These are phyloP conservation scores for Chaitophorus viminalis DNA, from an alignment of 2,888 invertebrate species.

Conservation along the genomic window DNA sequence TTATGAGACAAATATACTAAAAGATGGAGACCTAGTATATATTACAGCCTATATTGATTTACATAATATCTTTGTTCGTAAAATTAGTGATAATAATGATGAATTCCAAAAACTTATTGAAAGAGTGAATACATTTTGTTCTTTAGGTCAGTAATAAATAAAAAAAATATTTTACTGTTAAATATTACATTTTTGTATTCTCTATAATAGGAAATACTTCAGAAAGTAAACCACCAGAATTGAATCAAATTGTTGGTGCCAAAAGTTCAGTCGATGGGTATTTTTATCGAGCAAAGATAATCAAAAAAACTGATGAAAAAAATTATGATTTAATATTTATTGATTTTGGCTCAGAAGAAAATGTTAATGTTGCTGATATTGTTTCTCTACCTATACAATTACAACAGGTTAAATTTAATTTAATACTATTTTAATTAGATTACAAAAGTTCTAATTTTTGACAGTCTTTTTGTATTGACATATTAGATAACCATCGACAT, in stretches of 20 bases:
- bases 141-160: not conserved
- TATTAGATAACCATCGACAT: too few species aligned
- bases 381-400: slow-evolving; percentile 25
- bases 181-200: not conserved
- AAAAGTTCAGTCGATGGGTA: slow-evolving; percentile 24
- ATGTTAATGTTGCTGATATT: slow-evolving; percentile 40
- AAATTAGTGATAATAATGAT: slow-evolving; percentile 33
- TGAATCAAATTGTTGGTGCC: slow-evolving; percentile 40
- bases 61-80: slow-evolving; percentile 52
- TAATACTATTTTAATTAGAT: too few species aligned
- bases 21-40: slow-evolving; percentile 42
- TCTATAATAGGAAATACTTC: slow-evolving; percentile 18
- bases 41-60: slow-evolving; percentile 49
- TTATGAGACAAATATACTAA: not conserved
- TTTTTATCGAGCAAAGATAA: slow-evolving; percentile 38
- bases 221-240: slow-evolving; percentile 10
- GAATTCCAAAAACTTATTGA: slow-evolving; percentile 36
- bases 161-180: not conserved
- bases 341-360: slow-evolving; percentile 56
- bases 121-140: slow-evolving; percentile 34
- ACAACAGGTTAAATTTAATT: slow-evolving; percentile 32
- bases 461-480: not conserved
- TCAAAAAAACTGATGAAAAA: slow-evolving; percentile 23
- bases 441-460: not conserved
- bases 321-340: slow-evolving; percentile 33